Percentiles rank a stretch among this genome's conserved stretches.
These are phyloP conservation scores for Deroptyus accipitrinus DNA, from an alignment of 2,113 vertebrate genomes.

Conservation along the genomic window DNA sequence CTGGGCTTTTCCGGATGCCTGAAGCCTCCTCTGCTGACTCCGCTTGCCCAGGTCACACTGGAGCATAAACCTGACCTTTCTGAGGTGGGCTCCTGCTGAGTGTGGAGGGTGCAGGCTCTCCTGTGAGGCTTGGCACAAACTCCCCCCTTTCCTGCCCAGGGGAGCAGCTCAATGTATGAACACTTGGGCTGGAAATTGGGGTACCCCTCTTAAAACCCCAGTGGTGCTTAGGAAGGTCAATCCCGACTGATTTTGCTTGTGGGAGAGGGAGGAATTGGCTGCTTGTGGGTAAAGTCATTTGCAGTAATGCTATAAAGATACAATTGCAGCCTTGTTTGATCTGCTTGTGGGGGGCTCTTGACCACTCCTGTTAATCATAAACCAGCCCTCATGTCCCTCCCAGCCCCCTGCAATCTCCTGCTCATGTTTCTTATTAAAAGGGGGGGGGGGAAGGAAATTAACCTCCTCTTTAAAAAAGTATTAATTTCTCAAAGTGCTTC, in stretches of 20 bases:
- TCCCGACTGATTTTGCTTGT: neutral
- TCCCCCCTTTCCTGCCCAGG: too few species aligned
- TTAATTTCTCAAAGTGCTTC: slow-evolving; percentile 22
- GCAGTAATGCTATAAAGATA: neutral
- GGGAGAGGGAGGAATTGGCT: neutral
- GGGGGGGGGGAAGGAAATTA: neutral
- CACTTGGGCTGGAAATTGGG: accelerated
- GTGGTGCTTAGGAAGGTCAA: neutral
- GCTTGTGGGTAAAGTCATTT: neutral
- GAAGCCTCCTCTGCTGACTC: neutral
- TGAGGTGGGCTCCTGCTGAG: neutral
- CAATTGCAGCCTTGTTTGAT: neutral
- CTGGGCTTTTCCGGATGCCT: neutral
- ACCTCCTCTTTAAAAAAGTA: neutral
- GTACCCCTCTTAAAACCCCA: accelerated
- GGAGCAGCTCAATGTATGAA: neutral
- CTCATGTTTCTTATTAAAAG: neutral
- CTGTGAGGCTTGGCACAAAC: neutral
- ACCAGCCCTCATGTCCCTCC: neutral
- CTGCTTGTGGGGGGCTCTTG: neutral
- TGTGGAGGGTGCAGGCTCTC: neutral
- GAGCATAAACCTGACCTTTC: neutral
- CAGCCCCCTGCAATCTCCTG: neutral
- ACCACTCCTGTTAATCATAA: neutral
- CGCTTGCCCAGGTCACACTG: accelerated